Evolutionary conservation across 2,888 invertebrate species (phyloP).

Genomic region (Bombyx huttoni): DNA sequence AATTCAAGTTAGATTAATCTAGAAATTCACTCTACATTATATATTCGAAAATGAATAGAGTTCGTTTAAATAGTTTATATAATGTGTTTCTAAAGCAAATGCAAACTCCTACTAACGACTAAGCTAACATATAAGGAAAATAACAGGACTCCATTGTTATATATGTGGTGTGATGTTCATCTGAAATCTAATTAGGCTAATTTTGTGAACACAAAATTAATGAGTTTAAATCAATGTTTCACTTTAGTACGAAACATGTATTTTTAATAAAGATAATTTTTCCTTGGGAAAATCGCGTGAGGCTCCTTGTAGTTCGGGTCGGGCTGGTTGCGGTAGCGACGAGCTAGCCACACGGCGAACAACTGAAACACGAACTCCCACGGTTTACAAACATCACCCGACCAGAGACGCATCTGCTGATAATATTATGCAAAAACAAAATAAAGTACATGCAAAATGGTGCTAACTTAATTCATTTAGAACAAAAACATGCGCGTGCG

Average conservation of each 20-base stretch:
- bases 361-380: conserved; percentile 70
- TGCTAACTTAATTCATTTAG: too few species aligned
- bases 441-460: too few species aligned
- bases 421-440: too few species aligned
- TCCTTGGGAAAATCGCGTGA: conserved; percentile 79
- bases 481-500: too few species aligned
- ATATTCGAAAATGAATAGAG: neutral
- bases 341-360: conserved; percentile 85
- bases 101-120: too few species aligned
- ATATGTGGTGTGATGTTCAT: neutral
- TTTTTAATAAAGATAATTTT: conserved; percentile 64
- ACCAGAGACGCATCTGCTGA: too few species aligned
- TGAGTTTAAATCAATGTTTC: neutral
- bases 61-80: neutral
- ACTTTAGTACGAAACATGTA: neutral
- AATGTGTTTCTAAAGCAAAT: too few species aligned
- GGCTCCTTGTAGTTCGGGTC: conserved; percentile 82
- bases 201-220: neutral
- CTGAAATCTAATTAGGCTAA: neutral
- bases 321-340: conserved; percentile 85
- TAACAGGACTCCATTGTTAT: neutral
- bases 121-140: too few species aligned
- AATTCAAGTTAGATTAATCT: neutral
- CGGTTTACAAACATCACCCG: neutral
- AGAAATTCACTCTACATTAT: neutral